phyloP scores from a whole-genome alignment of 1,140 invertebrate species.

The Acyrthosiphon pisum region DNA sequence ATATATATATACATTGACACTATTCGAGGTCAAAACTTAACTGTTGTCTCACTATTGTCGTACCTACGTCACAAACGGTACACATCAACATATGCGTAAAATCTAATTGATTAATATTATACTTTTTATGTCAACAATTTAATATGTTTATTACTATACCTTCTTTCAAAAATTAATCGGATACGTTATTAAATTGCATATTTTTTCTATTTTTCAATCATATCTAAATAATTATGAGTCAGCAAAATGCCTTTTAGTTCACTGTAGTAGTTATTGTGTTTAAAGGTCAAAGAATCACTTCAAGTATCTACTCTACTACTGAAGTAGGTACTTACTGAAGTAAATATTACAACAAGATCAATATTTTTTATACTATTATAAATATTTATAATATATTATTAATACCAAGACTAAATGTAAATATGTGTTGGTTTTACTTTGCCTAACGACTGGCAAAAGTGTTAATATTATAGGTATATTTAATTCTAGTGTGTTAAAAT shows the following conservation, averaged over 20 bases:
- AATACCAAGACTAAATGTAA: background rate
- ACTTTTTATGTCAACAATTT: background rate
- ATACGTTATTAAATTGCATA: background rate
- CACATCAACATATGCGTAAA: background rate
- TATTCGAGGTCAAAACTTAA: conserved; percentile 12
- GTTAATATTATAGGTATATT: too few relatives aligned
- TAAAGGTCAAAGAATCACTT: conserved; percentile 29
- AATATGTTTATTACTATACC: background rate
- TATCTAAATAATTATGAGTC: background rate
- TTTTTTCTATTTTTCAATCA: background rate
- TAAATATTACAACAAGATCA: background rate
- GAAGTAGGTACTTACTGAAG: background rate
- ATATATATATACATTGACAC: background rate
- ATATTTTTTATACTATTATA: background rate
- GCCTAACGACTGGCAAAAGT: too few relatives aligned
- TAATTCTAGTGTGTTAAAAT: too few relatives aligned
- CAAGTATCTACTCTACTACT: background rate
- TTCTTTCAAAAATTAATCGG: background rate
- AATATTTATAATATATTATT: background rate
- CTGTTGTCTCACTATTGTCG: background rate
- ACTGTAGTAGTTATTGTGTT: background rate
- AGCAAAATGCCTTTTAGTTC: background rate
- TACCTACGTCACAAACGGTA: background rate
- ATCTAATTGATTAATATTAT: background rate
- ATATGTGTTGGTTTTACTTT: too few relatives aligned